These are phyloP conservation scores for Drosophila paracracens DNA, from an alignment of 2,888 invertebrate species.

Conservation along the genomic window DNA sequence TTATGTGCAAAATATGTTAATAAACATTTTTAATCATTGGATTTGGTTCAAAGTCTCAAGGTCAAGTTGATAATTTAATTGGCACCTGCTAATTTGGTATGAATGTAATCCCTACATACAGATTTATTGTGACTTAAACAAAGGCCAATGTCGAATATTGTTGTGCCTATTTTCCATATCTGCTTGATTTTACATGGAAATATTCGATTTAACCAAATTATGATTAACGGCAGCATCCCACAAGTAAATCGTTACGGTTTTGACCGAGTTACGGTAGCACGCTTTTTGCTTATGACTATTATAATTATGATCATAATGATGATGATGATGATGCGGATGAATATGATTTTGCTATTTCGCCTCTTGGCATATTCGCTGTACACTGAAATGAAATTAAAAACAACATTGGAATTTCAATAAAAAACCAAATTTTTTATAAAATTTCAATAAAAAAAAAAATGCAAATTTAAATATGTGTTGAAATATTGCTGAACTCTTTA, in stretches of 20 bases:
- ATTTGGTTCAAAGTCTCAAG: slow-evolving; percentile 13
- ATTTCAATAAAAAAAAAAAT: not conserved
- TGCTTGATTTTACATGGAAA: slow-evolving; percentile 3
- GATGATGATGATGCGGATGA: slow-evolving; percentile 19
- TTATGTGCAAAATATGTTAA: slow-evolving; percentile 41
- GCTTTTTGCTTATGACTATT: slow-evolving; percentile 15
- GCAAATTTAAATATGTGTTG: not conserved
- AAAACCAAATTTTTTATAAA: not conserved
- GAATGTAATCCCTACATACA: slow-evolving; percentile 4
- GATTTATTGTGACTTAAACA: not conserved
- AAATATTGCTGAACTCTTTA: not conserved
- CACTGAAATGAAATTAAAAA: not conserved
- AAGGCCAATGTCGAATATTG: not conserved
- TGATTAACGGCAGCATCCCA: slow-evolving; percentile 50
- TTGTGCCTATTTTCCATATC: not conserved
- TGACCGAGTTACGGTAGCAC: slow-evolving; percentile 54
- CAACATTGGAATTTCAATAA: not conserved
- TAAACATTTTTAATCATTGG: slow-evolving; percentile 13
- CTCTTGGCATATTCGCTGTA: not conserved
- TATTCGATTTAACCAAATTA: slow-evolving; percentile 35
- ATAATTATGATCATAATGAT: slow-evolving; percentile 8
- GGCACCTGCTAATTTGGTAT: slow-evolving; percentile 16
- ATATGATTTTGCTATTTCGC: slow-evolving; percentile 12
- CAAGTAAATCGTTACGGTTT: slow-evolving; percentile 36
- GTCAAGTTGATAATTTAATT: slow-evolving; percentile 22